Conservation (phyloP, 2,888 invertebrate genomes). For the Nysson spinosus region DNA sequence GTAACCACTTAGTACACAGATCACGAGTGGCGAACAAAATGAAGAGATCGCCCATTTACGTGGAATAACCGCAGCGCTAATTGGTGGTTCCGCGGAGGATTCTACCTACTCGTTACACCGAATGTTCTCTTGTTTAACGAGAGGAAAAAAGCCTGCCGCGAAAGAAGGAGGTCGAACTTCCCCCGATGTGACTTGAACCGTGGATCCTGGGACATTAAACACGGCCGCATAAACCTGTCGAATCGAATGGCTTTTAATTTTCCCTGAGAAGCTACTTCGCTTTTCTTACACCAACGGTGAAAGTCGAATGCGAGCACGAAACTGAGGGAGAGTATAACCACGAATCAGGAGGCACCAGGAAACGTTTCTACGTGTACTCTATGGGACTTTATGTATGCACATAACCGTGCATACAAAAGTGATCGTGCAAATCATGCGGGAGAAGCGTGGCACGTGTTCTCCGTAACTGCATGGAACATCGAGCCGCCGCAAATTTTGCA, state of each 20-base stretch:
- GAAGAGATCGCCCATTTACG: conserved; percentile 19
- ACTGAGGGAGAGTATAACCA: conserved; percentile 33
- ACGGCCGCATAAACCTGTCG: conserved; percentile 20
- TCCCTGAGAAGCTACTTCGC: conserved; percentile 14
- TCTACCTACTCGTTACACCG: conserved; percentile 21
- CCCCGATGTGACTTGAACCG: neutral
- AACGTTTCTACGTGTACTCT: conserved; percentile 31
- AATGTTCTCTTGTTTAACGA: conserved; percentile 24
- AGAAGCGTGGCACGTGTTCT: conserved; percentile 46
- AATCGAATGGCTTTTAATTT: conserved; percentile 33
- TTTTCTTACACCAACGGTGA: conserved; percentile 43
- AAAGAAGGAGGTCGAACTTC: conserved; percentile 2
- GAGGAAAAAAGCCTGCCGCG: conserved; percentile 8
- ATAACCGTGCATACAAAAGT: no score
- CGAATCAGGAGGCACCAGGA: conserved; percentile 25
- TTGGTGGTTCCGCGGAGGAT: conserved; percentile 19
- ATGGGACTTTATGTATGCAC: conserved; percentile 31
- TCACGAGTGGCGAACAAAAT: conserved; percentile 16
- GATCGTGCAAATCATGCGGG: conserved; percentile 45
- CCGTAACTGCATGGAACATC: no score
- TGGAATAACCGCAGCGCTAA: conserved; percentile 23
- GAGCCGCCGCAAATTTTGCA: no score
- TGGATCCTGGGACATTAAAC: conserved; percentile 10
- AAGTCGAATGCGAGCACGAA: conserved; percentile 41
- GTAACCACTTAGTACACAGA: neutral